A percentile compares a stretch with the other conserved stretches of the same genome.
Conservation (phyloP, 2,113 vertebrate species). For the Oreamnos americanus region DNA sequence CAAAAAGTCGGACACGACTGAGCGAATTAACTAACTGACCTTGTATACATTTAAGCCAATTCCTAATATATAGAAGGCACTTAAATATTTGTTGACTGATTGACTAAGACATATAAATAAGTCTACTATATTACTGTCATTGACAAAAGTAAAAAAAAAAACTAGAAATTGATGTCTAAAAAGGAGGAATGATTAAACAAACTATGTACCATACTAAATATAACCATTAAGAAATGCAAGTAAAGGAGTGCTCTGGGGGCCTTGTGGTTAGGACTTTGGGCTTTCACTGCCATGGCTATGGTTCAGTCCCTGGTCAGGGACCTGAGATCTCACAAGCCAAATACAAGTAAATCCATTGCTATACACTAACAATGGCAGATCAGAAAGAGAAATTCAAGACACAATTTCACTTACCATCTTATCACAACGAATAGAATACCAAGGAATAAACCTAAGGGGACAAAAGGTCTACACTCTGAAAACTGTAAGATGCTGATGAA, state of each 20-base stretch:
- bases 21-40: too few species aligned
- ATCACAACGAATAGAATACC: not conserved
- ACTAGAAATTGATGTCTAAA: not conserved
- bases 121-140: not conserved
- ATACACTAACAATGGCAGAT: not conserved
- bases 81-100: not conserved
- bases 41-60: not conserved
- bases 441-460: not conserved
- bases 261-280: not conserved
- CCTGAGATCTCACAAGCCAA: not conserved
- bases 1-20: too few species aligned
- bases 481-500: not conserved
- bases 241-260: not conserved
- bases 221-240: not conserved
- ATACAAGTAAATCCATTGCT: not conserved
- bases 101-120: not conserved
- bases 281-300: not conserved
- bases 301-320: not conserved
- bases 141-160: not conserved
- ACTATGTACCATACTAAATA: not conserved
- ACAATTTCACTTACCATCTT: not conserved
- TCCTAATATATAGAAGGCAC: not conserved
- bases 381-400: not conserved
- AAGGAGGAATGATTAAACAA: not conserved
- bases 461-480: not conserved